Conservation (phyloP, 1,140 invertebrate species). For the Euglossa dilemma region DNA sequence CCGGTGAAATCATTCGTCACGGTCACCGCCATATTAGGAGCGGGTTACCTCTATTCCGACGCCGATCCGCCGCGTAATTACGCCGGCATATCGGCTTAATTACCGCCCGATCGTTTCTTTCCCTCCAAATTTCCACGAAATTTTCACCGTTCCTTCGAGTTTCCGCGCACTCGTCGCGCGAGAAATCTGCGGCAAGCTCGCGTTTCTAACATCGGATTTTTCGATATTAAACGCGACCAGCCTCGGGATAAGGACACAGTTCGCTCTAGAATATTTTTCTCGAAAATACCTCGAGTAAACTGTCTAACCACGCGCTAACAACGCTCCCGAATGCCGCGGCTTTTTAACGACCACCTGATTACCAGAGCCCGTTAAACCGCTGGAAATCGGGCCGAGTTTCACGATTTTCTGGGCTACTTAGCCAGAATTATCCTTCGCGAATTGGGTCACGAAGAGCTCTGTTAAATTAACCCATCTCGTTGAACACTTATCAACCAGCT, state of each 20-base stretch:
- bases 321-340: not conserved
- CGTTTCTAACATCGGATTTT: too few species aligned
- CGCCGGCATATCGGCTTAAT: conserved; percentile 23
- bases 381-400: not conserved
- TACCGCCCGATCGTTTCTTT: conserved; percentile 6
- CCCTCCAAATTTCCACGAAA: too few species aligned
- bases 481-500: not conserved
- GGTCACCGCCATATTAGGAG: conserved; percentile 62
- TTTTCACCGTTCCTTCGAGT: too few species aligned
- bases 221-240: too few species aligned
- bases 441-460: not conserved
- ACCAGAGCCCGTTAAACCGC: not conserved
- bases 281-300: not conserved
- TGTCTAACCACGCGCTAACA: not conserved
- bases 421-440: not conserved
- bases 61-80: conserved; percentile 26
- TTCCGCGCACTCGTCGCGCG: too few species aligned
- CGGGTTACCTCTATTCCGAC: conserved; percentile 48
- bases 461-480: not conserved
- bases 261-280: not conserved
- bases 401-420: not conserved
- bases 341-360: not conserved
- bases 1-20: conserved; percentile 65
- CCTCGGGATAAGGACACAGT: not conserved
- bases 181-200: too few species aligned